These are phyloP conservation scores for Oncorhynchus nerka DNA, from an alignment of 2,113 vertebrate genomes.

Conservation along the genomic window DNA sequence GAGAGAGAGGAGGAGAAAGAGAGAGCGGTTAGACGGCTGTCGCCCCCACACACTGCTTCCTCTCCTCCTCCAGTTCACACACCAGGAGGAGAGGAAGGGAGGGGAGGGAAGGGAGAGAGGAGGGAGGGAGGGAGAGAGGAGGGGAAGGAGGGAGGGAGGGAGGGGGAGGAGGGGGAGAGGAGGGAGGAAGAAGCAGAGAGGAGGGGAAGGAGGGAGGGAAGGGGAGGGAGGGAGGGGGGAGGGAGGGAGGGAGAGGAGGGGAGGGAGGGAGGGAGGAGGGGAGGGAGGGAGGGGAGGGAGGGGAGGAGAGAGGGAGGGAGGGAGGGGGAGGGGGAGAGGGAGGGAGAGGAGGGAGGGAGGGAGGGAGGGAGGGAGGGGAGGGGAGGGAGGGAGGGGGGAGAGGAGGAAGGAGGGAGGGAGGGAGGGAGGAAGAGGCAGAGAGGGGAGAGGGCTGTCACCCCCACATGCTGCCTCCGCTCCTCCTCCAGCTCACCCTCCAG, in stretches of 20 bases:
- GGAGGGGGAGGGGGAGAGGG: neutral
- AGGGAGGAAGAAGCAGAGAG: neutral
- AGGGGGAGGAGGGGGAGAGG: accelerated
- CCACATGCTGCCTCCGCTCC: neutral
- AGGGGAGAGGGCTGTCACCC: neutral
- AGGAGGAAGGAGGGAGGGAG: neutral
- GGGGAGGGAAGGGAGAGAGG: too few relatives aligned
- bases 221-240: too few relatives aligned
- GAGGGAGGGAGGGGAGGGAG: neutral
- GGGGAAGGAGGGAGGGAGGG: too few relatives aligned
- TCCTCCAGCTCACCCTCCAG: too few relatives aligned
- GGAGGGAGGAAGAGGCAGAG: neutral
- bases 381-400: neutral
- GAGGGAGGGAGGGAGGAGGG: neutral
- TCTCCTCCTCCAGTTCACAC: too few relatives aligned
- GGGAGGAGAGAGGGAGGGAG: neutral
- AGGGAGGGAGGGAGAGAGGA: too few relatives aligned
- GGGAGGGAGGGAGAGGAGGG: too few relatives aligned
- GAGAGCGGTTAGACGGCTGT: too few relatives aligned
- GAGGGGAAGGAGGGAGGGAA: neutral
- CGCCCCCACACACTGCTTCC: too few relatives aligned
- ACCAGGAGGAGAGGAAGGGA: too few relatives aligned
- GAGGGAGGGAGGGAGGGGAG: neutral
- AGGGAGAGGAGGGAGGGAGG: neutral
- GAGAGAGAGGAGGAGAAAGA: too few relatives aligned